phyloP scores from a whole-genome alignment of 2,888 invertebrate genomes.

The Mylabris sibirica region DNA sequence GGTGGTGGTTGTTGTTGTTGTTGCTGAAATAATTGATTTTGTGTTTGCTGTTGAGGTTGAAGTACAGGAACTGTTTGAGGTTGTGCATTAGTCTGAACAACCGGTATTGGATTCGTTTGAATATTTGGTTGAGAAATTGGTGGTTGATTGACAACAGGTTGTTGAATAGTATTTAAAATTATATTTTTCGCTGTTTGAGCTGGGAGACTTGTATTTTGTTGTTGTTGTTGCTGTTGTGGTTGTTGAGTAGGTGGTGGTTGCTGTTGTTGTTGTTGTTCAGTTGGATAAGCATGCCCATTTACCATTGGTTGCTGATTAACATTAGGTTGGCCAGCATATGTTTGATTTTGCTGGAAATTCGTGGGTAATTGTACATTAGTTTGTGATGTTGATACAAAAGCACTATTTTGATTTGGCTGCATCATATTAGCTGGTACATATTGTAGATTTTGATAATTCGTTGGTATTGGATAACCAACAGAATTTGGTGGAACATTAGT shows the following conservation, averaged over 20 bases:
- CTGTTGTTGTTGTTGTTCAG: conserved; percentile 21
- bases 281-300: conserved; percentile 56
- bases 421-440: conserved; percentile 57
- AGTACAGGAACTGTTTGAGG: conserved; percentile 32
- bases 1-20: conserved; percentile 40
- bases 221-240: conserved; percentile 45
- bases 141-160: conserved; percentile 37
- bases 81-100: conserved; percentile 35
- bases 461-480: conserved; percentile 48
- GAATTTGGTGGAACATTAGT: conserved; percentile 51
- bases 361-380: conserved; percentile 50
- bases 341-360: conserved; percentile 59
- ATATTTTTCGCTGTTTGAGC: conserved; percentile 56
- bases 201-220: conserved; percentile 51
- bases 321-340: conserved; percentile 54
- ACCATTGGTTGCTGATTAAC: conserved; percentile 52
- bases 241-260: conserved; percentile 14
- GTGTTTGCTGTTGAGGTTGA: conserved; percentile 28
- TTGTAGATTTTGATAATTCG: conserved; percentile 54
- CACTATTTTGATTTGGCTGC: conserved; percentile 55
- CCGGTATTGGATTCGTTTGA: conserved; percentile 45
- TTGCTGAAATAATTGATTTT: conserved; percentile 36
- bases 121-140: conserved; percentile 43
- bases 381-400: conserved; percentile 59
- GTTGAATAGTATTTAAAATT: conserved; percentile 48